Percentiles rank a stretch among this genome's conserved stretches.
These are phyloP conservation scores for Glossosoma conforme DNA, from an alignment of 1,140 invertebrate genomes.

Conservation along the genomic window DNA sequence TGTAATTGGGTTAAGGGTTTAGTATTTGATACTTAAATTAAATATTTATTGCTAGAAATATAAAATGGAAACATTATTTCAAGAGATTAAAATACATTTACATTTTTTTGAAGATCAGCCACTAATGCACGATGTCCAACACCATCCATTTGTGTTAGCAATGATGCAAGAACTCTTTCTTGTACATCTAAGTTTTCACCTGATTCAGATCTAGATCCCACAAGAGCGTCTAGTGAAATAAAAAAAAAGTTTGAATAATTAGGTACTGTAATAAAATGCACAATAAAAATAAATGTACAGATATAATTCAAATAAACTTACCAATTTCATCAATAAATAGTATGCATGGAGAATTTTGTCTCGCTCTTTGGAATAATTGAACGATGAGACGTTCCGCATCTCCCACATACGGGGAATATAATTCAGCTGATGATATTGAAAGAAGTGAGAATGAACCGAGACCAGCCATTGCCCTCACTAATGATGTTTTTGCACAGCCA, in stretches of 20 bases:
- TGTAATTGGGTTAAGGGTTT: too few relatives aligned
- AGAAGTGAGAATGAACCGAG: slow-evolving; percentile 59
- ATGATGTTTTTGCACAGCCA: slow-evolving; percentile 70
- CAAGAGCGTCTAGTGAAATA: slow-evolving; percentile 64
- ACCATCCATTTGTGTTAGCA: slow-evolving; percentile 69
- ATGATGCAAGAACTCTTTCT: slow-evolving; percentile 58
- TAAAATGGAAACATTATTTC: too few relatives aligned
- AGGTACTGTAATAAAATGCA: background rate
- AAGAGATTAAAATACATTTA: background rate
- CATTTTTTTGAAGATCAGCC: slow-evolving; percentile 13
- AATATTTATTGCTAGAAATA: too few relatives aligned
- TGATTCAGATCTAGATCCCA: slow-evolving; percentile 44
- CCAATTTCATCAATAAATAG: slow-evolving; percentile 75
- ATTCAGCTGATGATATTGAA: slow-evolving; percentile 58
- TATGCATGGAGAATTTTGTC: slow-evolving; percentile 61
- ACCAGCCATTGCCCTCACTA: slow-evolving; percentile 62
- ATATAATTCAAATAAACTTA: slow-evolving; percentile 28
- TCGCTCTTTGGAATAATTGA: slow-evolving; percentile 62
- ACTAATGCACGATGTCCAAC: slow-evolving; percentile 38
- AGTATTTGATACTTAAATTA: too few relatives aligned
- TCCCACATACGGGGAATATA: slow-evolving; percentile 65
- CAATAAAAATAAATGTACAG: background rate
- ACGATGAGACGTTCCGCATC: slow-evolving; percentile 58
- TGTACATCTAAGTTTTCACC: slow-evolving; percentile 49
- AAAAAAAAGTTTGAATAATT: slow-evolving; percentile 24